phyloP scores from a whole-genome alignment of 2,797 vertebrate species.

The Coilia nasus region DNA sequence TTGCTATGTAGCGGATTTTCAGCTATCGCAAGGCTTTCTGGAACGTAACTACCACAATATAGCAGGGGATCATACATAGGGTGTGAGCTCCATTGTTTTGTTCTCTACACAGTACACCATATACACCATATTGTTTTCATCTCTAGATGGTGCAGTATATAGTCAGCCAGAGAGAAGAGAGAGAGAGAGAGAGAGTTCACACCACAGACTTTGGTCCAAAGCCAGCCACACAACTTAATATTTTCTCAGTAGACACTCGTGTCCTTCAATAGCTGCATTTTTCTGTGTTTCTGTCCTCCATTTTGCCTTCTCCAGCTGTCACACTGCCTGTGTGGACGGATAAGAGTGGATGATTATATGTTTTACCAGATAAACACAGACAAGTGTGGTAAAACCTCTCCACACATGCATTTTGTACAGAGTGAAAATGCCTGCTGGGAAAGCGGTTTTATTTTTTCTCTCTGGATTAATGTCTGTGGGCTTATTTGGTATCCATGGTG shows the following conservation, averaged over 20 bases:
- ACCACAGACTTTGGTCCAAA: neutral
- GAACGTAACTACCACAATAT: no score
- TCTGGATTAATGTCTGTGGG: no score
- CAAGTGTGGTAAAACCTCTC: neutral
- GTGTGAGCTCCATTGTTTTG: no score
- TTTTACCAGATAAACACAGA: neutral
- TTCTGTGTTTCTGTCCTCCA: neutral
- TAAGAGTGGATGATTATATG: neutral
- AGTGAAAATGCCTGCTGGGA: neutral
- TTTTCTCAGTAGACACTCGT: neutral
- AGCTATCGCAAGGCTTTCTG: no score
- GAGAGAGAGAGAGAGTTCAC: neutral
- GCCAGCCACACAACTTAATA: neutral
- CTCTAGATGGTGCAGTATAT: no score
- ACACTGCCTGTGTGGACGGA: neutral
- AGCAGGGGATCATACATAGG: no score
- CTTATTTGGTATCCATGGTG: no score
- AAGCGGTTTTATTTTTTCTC: neutral
- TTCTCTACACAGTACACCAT: no score
- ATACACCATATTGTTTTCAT: no score
- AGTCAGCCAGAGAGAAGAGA: neutral
- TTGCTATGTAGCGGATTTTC: no score
- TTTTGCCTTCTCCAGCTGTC: neutral
- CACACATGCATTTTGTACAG: neutral
- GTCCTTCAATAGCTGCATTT: neutral